phyloP scores from a whole-genome alignment of 2,113 vertebrate species.

The Perca schrenkii region DNA sequence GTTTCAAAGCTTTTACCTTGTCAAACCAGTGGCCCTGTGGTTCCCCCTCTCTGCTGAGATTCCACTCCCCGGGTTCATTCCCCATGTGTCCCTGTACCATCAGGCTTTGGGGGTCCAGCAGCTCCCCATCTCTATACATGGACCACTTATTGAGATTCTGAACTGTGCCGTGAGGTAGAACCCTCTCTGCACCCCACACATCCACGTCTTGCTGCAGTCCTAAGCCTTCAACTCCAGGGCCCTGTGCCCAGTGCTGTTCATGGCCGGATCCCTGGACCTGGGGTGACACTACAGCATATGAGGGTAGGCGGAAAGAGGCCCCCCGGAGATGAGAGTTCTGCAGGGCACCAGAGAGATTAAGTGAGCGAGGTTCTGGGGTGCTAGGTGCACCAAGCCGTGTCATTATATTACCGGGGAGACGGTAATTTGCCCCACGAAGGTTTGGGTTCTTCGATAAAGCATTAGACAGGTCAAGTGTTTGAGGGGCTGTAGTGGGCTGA shows the following conservation, averaged over 20 bases:
- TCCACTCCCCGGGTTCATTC: conserved; percentile 75
- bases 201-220: conserved; percentile 77
- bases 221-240: conserved; percentile 71
- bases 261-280: conserved; percentile 87
- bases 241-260: conserved; percentile 85
- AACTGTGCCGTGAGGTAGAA: conserved; percentile 79
- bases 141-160: conserved; percentile 84
- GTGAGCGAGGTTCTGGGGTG: conserved; percentile 59
- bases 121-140: conserved; percentile 83
- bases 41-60: conserved; percentile 85
- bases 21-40: conserved; percentile 87
- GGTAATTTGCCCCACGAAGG: conserved; percentile 73
- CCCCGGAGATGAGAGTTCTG: conserved; percentile 69
- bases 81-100: conserved; percentile 68
- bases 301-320: conserved; percentile 70
- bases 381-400: conserved; percentile 64
- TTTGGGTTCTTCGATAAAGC: conserved; percentile 76
- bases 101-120: conserved; percentile 76
- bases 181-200: conserved; percentile 84
- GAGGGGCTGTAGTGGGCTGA: conserved; percentile 38
- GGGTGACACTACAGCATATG: conserved; percentile 93
- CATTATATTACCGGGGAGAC: conserved; percentile 73
- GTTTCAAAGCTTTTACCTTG: conserved; percentile 87
- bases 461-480: conserved; percentile 70
- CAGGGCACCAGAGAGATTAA: conserved; percentile 73